Conservation (phyloP, 2,113 vertebrate genomes). For the Leuciscus idus region DNA sequence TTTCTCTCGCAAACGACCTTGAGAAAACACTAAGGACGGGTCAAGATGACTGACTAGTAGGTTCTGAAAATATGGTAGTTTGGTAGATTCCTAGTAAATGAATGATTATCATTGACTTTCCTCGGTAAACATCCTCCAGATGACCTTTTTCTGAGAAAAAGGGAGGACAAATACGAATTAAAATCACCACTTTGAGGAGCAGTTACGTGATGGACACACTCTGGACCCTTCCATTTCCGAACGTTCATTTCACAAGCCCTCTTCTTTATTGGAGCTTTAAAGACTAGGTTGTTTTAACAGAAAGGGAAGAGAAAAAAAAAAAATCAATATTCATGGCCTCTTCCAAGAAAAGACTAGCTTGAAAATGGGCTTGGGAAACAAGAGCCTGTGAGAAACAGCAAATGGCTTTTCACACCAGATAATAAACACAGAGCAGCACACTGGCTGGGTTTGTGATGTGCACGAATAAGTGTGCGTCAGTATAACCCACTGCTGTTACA, state of each 20-base stretch:
- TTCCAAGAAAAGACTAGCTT: constrained; percentile 49
- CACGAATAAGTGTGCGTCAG: not conserved
- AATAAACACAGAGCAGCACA: constrained; percentile 42
- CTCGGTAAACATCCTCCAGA: not conserved
- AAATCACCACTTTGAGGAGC: not conserved
- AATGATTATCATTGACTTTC: constrained; percentile 2
- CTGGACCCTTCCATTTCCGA: not conserved
- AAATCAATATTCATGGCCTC: constrained; percentile 56
- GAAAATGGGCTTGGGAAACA: constrained; percentile 30
- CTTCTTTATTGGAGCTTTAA: constrained; percentile 28
- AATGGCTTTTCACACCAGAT: constrained; percentile 62
- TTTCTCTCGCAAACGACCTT: not conserved
- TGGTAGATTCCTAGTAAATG: not conserved
- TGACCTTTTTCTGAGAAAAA: not conserved
- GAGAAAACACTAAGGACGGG: not conserved
- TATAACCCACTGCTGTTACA: not conserved
- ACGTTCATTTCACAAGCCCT: constrained; percentile 21
- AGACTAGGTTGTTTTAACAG: constrained; percentile 40
- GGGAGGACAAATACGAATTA: not conserved
- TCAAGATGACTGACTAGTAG: not conserved
- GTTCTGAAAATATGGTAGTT: not conserved
- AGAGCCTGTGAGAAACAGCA: constrained; percentile 49
- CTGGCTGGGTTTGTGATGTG: constrained; percentile 40
- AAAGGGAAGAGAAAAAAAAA: not conserved
- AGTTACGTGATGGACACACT: not conserved